Conservation (phyloP, 2,113 vertebrate species). For the Phalacrocorax brasilianus region DNA sequence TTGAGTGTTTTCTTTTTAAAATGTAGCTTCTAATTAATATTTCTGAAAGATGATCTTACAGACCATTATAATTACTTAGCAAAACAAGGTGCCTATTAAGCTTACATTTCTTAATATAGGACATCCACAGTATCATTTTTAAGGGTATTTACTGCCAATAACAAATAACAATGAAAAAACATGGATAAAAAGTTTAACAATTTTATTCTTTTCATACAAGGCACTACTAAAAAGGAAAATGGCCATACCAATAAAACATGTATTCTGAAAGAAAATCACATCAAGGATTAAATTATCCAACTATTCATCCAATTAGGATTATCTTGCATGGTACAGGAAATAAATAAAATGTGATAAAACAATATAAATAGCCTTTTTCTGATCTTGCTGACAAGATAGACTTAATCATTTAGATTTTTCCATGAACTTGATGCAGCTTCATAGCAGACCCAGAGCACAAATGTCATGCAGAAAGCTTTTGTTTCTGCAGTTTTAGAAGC, state of each 20-base stretch:
- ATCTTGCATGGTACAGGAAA: constrained; percentile 18
- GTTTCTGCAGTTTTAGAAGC: not conserved
- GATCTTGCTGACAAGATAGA: not conserved
- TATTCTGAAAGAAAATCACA: not conserved
- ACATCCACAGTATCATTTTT: not conserved
- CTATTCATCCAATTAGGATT: constrained; percentile 50
- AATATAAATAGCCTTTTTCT: not conserved
- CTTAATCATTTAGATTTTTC: not conserved
- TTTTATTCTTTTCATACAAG: constrained; percentile 15
- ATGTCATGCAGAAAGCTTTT: not conserved
- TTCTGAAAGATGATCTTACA: not conserved
- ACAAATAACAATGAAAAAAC: constrained; percentile 14
- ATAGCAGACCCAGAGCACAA: not conserved
- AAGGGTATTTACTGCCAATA: not conserved
- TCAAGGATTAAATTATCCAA: constrained; percentile 36
- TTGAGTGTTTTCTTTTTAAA: not conserved
- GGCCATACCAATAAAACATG: not conserved
- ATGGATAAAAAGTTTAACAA: not conserved
- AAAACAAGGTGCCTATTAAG: not conserved
- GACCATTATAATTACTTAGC: not conserved
- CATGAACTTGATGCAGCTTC: not conserved
- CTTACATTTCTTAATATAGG: constrained; percentile 1
- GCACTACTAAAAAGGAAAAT: not conserved
- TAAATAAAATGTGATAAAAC: constrained; percentile 16
- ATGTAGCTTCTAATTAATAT: not conserved